Evolutionary conservation across 2,797 vertebrate species (phyloP), one percentile per base, ranked within the genome.

Genomic region (Silurus lanzhouensis): DNA sequence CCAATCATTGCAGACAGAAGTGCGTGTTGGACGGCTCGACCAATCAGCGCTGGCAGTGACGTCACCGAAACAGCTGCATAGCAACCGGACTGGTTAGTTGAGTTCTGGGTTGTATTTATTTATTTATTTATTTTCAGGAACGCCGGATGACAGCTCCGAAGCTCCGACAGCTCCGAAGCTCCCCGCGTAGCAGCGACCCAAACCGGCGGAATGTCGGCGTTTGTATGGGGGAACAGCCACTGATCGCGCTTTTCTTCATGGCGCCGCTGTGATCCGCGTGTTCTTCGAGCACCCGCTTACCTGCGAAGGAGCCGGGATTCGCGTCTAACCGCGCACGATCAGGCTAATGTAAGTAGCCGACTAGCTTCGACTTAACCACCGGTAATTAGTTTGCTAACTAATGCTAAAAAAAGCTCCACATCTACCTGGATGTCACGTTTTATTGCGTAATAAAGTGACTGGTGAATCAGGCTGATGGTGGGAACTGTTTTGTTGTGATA

Each of bases 251-350:
- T 22, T 38, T 70, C 8, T 55, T 63, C 6, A 78, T 78, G 85
- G 85, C 81, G 80, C 52, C 31, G 81, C 25, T 61, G 61, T 85
- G 46, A 74, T n/a, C 63, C 19, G 10, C 38, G 58, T 52, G n/a
- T 82, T 82, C n/a, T 31, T 25, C 25, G 27, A 68, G 1, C 0
- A 12, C 74, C 74, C 52, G 46, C 61, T 68, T 61, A n/a, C 14
- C 15, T 74, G 61, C 52, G 10, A 38, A 48, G 71, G 67, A 44
- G 61, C 46, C 9, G 38, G 84, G 27, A 48, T 67, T 67, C 67
- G 84, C 80, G 38, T 61, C 25, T 58, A 67, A 14, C 79, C 52
- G 61, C 60, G 84, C 71, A 55, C 63, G 13, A 70, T 70, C 83
- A 57, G 46, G 52, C 27, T 27, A 48, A 60, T 58, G 83, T 84